Percentiles rank a stretch among this genome's conserved stretches.
Evolutionary conservation across 1,140 invertebrate species (phyloP).

Genomic region (Papilio machaon): DNA sequence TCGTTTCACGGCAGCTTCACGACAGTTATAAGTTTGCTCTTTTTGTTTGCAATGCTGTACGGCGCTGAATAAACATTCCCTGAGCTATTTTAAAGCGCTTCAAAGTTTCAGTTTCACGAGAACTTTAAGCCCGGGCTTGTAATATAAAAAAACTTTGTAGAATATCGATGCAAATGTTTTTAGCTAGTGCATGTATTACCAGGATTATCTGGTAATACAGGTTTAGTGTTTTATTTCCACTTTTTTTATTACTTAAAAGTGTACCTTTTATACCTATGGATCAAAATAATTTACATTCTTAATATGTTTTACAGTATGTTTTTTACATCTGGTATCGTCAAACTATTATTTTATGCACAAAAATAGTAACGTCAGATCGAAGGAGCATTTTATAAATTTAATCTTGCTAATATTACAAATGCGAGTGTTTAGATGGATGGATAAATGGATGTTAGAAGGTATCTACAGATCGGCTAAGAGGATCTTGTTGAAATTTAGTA

Average conservation of each 20-base stretch:
- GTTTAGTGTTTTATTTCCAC: not conserved
- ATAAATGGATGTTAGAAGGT: no score
- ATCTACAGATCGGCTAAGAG: not conserved
- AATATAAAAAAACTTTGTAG: not conserved
- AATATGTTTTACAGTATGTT: not conserved
- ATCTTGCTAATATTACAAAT: no score
- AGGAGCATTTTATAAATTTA: no score
- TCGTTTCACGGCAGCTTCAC: slow-evolving; percentile 2
- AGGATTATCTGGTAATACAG: not conserved
- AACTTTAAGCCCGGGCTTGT: slow-evolving; percentile 19
- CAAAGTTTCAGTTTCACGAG: slow-evolving; percentile 4
- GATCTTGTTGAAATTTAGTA: not conserved
- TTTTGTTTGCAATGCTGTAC: slow-evolving; percentile 17
- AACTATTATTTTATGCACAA: no score
- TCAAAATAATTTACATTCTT: not conserved
- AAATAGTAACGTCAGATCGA: no score
- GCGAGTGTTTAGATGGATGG: no score
- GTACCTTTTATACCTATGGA: not conserved
- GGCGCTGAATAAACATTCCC: slow-evolving; percentile 12
- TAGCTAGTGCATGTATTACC: not conserved
- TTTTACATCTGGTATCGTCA: no score
- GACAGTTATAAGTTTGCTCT: slow-evolving; percentile 24
- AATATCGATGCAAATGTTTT: slow-evolving; percentile 15
- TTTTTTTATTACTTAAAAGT: not conserved
- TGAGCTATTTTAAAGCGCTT: slow-evolving; percentile 28